Percentiles rank a stretch among this genome's conserved stretches.
phyloP scores from a whole-genome alignment of 2,113 vertebrate species.

The Peromyscus maniculatus region DNA sequence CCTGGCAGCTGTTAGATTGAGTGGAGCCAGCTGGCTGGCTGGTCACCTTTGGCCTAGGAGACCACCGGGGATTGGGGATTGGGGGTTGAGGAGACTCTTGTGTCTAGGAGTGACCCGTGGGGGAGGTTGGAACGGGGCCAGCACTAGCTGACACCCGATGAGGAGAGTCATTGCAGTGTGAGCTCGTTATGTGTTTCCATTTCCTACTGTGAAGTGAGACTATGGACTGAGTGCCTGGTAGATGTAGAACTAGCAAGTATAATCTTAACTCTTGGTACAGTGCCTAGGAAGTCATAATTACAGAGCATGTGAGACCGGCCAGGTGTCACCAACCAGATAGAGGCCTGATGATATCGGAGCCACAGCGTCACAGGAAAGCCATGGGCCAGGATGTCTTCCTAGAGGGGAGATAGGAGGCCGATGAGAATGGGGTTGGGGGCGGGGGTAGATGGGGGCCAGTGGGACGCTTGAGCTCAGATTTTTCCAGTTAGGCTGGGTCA shows the following conservation, averaged over 20 bases:
- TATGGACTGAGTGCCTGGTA: not conserved
- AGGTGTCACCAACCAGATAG: not conserved
- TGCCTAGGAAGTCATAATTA: not conserved
- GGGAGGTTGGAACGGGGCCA: not conserved
- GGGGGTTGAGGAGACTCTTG: not conserved
- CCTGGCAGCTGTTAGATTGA: not conserved
- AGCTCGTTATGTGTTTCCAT: not conserved
- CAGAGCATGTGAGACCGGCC: accelerated
- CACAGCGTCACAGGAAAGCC: not conserved
- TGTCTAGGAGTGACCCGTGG: not conserved
- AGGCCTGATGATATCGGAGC: not conserved
- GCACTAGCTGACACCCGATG: not conserved
- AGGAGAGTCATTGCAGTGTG: not conserved
- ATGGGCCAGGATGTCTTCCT: not conserved
- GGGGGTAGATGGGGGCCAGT: not conserved
- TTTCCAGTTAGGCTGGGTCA: not conserved
- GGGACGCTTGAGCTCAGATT: not conserved
- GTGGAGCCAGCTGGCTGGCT: not conserved
- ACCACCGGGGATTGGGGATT: not conserved
- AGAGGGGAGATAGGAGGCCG: not conserved
- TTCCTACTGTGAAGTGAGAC: not conserved
- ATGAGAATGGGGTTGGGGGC: not conserved
- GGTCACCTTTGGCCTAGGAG: not conserved
- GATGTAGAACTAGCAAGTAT: not conserved
- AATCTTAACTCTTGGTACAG: not conserved